Base-by-base conservation (phyloP, 2,113 vertebrate genomes). In the Caranx ignobilis region DNA sequence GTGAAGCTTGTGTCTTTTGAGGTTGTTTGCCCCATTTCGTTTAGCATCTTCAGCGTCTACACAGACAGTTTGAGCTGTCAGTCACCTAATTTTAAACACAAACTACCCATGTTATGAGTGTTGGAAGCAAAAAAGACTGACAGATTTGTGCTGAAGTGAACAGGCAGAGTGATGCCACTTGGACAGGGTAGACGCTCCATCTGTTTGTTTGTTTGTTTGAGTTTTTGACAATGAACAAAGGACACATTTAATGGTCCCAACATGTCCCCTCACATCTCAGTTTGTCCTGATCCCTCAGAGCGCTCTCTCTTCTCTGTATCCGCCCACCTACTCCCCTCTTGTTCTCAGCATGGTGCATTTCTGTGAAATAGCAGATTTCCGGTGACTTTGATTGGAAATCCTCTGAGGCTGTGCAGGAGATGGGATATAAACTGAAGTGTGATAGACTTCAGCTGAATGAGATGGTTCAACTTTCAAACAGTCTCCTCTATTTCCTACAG, bases 341-440 rank as follows among this genome's bases (percentile, higher is more conserved):
- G 31, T 78, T 89, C 77, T 75, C 82, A 87, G 82, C 68, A 26
- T 66, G 74, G 71, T 64, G 65, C n/a, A 0, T 39, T 76, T 83
- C 75, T 79, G 57, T 56, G 78, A 83, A 85, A 87, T 57, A 69
- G 71, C 41, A 83, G 71, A 83, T 77, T 86, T 83, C 55, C 19
- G 34, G 57, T 5, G 37, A 78, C 72, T 83, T 76, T 81, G 56
- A 69, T 43, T 5, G 43, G 43, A 70, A 86, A 88, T 81, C 73
- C 79, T 83, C 65, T 10, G 43, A 70, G 87, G 70, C 74, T 64
- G 63, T 50, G 31, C 65, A 16, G 66, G 62, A 85, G 71, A 89
- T 60, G 41, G 61, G 75, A 41, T 61, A 60, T 63, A 80, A 82
- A 78, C 41, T 59, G 56, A 80, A 82, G 74, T 68, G 77, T 37